A percentile compares a stretch with the other conserved stretches of the same genome.
These are phyloP conservation scores for Lycaon pictus DNA, from an alignment of 2,113 vertebrate species.

Conservation along the genomic window DNA sequence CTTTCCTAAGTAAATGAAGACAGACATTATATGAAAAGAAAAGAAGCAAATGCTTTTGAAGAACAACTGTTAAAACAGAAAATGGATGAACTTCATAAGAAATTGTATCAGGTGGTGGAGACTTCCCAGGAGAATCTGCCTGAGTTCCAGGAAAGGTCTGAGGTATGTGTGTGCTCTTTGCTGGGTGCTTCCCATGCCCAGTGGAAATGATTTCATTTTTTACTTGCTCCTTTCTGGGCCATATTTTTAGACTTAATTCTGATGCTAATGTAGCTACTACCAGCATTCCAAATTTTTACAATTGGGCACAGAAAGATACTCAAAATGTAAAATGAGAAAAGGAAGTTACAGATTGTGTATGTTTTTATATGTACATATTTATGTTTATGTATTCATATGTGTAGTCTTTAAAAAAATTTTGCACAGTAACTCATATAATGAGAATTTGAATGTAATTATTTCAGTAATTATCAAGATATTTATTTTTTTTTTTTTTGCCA, in stretches of 20 bases:
- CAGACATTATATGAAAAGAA: slow-evolving; percentile 83
- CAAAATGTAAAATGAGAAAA: not conserved
- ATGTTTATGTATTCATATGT: not conserved
- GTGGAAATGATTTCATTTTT: not conserved
- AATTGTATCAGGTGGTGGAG: slow-evolving; percentile 81
- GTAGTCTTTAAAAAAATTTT: not conserved
- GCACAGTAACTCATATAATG: not conserved
- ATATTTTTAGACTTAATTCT: not conserved
- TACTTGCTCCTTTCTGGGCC: not conserved
- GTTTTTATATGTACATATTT: not conserved
- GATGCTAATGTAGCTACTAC: not conserved
- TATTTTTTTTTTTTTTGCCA: slow-evolving; percentile 9
- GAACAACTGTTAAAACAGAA: slow-evolving; percentile 87
- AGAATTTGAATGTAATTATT: not conserved
- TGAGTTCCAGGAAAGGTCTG: not conserved
- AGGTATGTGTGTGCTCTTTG: slow-evolving; percentile 62
- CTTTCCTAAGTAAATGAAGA: slow-evolving; percentile 84
- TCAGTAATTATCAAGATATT: not conserved
- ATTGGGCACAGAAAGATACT: not conserved
- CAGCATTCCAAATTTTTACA: not conserved
- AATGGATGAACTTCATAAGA: slow-evolving; percentile 87
- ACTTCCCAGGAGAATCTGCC: slow-evolving; percentile 55
- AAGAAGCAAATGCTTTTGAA: slow-evolving; percentile 86
- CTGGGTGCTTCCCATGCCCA: fast-evolving
- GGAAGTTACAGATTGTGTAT: not conserved